Percentiles rank a stretch among this genome's conserved stretches.
Evolutionary conservation across 2,888 invertebrate genomes (phyloP).

Genomic region (Pocota personata): DNA sequence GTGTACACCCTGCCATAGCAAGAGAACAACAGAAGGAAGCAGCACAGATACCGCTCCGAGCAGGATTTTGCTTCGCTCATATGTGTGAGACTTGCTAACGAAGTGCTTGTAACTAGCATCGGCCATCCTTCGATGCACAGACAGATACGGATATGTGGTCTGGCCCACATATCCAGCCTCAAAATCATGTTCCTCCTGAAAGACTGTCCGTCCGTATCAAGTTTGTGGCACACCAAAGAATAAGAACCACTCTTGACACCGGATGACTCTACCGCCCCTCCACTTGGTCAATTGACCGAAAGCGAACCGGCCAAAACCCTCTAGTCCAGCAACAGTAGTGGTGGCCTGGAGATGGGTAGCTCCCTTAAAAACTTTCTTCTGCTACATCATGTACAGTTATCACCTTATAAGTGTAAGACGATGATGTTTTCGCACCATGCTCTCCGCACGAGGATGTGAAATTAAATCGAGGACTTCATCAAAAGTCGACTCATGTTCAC

Average conservation of each 20-base stretch:
- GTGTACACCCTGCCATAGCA: conserved; percentile 26
- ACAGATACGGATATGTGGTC: conserved; percentile 41
- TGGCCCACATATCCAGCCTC: conserved; percentile 47
- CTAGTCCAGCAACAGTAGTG: conserved; percentile 30
- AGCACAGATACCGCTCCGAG: conserved; percentile 50
- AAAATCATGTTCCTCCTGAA: conserved; percentile 61
- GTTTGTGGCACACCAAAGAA: conserved; percentile 69
- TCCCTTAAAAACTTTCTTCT: conserved; percentile 66
- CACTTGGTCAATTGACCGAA: conserved; percentile 64
- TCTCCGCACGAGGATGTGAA: conserved; percentile 41
- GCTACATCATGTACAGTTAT: conserved; percentile 73
- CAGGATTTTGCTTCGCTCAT: conserved; percentile 50
- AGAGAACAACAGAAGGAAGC: conserved; percentile 45
- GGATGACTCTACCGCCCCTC: conserved; percentile 42
- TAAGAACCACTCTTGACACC: conserved; percentile 67
- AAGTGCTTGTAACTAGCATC: conserved; percentile 50
- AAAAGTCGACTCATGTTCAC: conserved; percentile 69
- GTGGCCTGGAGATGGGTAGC: conserved; percentile 3
- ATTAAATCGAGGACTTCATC: conserved; percentile 72
- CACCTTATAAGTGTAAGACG: conserved; percentile 73
- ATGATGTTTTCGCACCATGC: conserved; percentile 71
- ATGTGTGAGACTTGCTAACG: conserved; percentile 59
- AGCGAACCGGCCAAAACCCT: conserved; percentile 57
- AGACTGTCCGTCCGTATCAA: conserved; percentile 49
- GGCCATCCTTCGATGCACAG: conserved; percentile 44